Base-by-base conservation (phyloP, 2,113 vertebrate species). In the Aphyosemion australe region DNA sequence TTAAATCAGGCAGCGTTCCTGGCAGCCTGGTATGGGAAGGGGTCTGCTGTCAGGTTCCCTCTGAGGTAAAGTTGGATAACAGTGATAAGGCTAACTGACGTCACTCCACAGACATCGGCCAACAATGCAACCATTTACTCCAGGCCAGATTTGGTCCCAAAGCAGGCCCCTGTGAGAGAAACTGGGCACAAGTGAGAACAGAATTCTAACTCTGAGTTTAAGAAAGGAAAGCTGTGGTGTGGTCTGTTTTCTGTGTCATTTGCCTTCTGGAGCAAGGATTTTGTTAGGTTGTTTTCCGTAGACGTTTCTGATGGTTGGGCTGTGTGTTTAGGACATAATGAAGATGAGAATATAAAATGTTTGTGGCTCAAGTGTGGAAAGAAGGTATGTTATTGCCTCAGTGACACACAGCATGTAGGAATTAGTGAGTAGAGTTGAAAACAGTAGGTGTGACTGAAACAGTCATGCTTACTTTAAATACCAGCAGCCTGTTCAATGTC, bases 121-220 rank as follows among this genome's bases (percentile, higher is more conserved):
- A 83, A 88, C 87, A 85, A 88, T 82, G 74, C 73, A 69, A 71
- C 87, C 58, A 71, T 87, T 84, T 84, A 85, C 60, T 73, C 48
- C 52, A 37, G 43, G 65, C 67, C 73, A 87, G 67, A 77, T 83
- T 87, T 62, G 63, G 79, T 84, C 78, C 79, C 71, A 62, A 62
- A 83, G 61, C 79, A 37, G 79, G 84, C 69, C 79, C 80, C 76
- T 71, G 59, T 12, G 43, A 74, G 69, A 69, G 69, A 69, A 79
- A 74, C 63, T 15, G 68, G 49, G 37, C 58, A 21, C 58, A 57
- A 61, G 65, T 69, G 70, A 78, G 76, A 34, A 65, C 55, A 65
- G 79, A 80, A 79, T 76, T 69, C 54, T 76, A 66, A 77, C 73
- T 20, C 53, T 74, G 77, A 47, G 41, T 60, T 59, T 6, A 26